A percentile compares a stretch with the other conserved stretches of the same genome.
phyloP scores from a whole-genome alignment of 1,140 invertebrate species.

The Bombus vancouverensis region DNA sequence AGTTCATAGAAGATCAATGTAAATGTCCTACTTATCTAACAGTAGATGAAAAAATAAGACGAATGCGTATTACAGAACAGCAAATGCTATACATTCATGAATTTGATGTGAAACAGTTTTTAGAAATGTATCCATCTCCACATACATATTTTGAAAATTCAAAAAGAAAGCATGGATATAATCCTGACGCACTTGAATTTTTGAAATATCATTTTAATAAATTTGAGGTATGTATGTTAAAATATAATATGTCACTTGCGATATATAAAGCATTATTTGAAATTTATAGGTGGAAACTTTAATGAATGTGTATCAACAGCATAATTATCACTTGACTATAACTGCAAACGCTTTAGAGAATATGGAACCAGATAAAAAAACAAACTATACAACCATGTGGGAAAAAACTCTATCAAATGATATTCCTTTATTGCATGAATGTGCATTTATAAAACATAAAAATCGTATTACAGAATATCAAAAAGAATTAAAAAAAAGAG shows the following conservation, averaged over 20 bases:
- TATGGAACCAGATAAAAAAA: conserved; percentile 62
- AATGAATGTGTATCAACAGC: conserved; percentile 49
- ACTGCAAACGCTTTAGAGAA: conserved; percentile 60
- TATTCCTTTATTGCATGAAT: conserved; percentile 81
- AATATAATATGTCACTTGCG: neutral
- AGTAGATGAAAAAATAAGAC: conserved; percentile 80
- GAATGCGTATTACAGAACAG: conserved; percentile 73
- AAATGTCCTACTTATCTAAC: conserved; percentile 83
- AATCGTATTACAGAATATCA: conserved; percentile 78
- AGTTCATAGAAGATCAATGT: conserved; percentile 75
- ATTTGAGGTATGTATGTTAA: conserved; percentile 61
- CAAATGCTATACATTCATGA: conserved; percentile 77
- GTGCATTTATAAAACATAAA: conserved; percentile 82
- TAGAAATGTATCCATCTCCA: conserved; percentile 84
- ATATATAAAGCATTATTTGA: neutral
- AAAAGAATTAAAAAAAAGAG: conserved; percentile 68
- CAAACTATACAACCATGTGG: conserved; percentile 15
- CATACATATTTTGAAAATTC: conserved; percentile 80
- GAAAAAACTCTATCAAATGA: conserved; percentile 68
- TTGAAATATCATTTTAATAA: conserved; percentile 72
- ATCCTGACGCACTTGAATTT: conserved; percentile 72
- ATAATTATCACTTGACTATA: conserved; percentile 70
- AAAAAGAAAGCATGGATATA: conserved; percentile 71
- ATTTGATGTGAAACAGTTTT: conserved; percentile 82
- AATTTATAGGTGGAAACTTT: conserved; percentile 50